Percentiles rank a stretch among this genome's conserved stretches.
phyloP scores from a whole-genome alignment of 2,797 vertebrate species.

The Zenarchopterus dispar region DNA sequence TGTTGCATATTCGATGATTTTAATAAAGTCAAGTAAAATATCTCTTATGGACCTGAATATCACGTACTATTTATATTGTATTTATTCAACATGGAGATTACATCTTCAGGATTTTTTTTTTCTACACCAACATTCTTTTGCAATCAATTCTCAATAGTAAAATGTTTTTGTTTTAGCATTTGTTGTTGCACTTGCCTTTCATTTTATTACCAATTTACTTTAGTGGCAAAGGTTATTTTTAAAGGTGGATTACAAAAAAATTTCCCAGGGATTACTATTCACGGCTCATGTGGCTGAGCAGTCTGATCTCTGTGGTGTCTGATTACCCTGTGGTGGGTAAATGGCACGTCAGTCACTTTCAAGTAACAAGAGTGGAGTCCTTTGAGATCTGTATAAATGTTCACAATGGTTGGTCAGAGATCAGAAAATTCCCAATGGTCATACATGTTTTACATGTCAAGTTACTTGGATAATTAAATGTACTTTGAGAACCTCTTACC shows the following conservation, averaged over 20 bases:
- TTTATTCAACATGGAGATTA: conserved; percentile 18
- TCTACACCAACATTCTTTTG: too few relatives aligned
- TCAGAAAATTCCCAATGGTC: too few relatives aligned
- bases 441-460: neutral
- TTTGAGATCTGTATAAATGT: neutral
- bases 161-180: neutral
- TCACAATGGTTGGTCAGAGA: neutral
- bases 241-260: neutral
- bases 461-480: too few relatives aligned
- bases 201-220: neutral
- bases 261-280: neutral
- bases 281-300: neutral
- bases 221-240: neutral
- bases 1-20: neutral
- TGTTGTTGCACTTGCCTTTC: neutral
- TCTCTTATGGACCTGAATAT: neutral
- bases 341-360: neutral
- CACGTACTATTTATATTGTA: conserved; percentile 21
- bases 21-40: conserved; percentile 2
- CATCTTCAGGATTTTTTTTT: too few relatives aligned
- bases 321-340: conserved; percentile 9
- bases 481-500: too few relatives aligned
- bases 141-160: neutral
- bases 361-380: neutral
- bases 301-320: conserved; percentile 5